Evolutionary conservation across 2,113 vertebrate genomes (phyloP).

Genomic region (Labeo rohita): DNA sequence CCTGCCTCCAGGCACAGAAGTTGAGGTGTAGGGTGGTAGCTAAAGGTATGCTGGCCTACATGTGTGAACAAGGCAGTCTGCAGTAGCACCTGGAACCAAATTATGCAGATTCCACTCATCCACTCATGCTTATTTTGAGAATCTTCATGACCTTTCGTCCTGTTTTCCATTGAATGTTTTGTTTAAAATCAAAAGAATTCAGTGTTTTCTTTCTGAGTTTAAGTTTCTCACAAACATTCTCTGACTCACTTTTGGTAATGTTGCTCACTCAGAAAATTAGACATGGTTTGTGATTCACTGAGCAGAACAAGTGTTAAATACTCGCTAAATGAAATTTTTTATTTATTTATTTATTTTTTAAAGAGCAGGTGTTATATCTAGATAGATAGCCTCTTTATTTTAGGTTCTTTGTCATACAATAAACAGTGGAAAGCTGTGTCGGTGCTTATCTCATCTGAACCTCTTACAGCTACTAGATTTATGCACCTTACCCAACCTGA

Average conservation of each 20-base stretch:
- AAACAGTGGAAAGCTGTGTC: neutral
- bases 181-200: slow-evolving; percentile 6
- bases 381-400: neutral
- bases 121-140: neutral
- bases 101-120: slow-evolving; percentile 33
- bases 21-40: slow-evolving; percentile 11
- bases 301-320: neutral
- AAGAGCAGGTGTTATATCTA: neutral
- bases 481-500: neutral
- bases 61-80: slow-evolving; percentile 53
- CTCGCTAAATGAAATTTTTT: too few species aligned
- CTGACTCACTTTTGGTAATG: neutral
- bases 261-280: neutral
- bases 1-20: slow-evolving; percentile 32
- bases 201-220: neutral
- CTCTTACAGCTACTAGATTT: slow-evolving; percentile 23
- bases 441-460: neutral
- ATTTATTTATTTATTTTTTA: too few species aligned
- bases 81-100: slow-evolving; percentile 46
- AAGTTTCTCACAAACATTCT: neutral
- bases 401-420: neutral
- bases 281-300: neutral
- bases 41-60: slow-evolving; percentile 53
- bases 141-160: neutral
- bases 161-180: neutral